Conservation (phyloP, 2,888 invertebrate species). For the Hirtodrosophila alboralis region DNA sequence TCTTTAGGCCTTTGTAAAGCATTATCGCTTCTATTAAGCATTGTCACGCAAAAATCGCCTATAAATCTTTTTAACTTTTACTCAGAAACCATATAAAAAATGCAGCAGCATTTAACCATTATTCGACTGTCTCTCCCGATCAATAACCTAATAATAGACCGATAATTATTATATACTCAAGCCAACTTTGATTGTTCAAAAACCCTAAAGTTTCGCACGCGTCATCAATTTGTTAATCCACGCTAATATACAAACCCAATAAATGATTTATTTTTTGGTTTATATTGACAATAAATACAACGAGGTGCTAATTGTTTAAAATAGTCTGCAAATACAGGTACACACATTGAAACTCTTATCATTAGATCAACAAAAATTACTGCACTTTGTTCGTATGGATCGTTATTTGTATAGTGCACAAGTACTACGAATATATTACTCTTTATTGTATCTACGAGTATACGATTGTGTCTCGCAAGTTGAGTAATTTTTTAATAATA, state of each 20-base stretch:
- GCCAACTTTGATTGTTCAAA: no score
- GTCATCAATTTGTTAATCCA: no score
- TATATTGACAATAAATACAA: slow-evolving; percentile 23
- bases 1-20: not conserved
- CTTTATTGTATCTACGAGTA: no score
- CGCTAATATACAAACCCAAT: not conserved
- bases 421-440: not conserved
- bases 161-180: no score
- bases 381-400: slow-evolving; percentile 11
- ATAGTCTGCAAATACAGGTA: slow-evolving; percentile 21
- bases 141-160: no score
- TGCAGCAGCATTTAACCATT: no score
- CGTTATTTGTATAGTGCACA: slow-evolving; percentile 15
- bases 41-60: not conserved
- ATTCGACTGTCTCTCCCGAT: no score
- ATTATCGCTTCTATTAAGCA: no score
- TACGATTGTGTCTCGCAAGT: no score
- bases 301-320: slow-evolving; percentile 41
- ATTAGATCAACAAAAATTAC: slow-evolving; percentile 17
- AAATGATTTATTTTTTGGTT: not conserved
- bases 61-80: no score
- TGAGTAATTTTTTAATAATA: slow-evolving; percentile 10
- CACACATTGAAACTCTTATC: slow-evolving; percentile 6
- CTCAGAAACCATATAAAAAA: no score
- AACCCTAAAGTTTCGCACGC: no score